Evolutionary conservation across 2,797 vertebrate species (phyloP), one percentile per base, ranked within the genome.

Genomic region (Gymnopithys bicolor): DNA sequence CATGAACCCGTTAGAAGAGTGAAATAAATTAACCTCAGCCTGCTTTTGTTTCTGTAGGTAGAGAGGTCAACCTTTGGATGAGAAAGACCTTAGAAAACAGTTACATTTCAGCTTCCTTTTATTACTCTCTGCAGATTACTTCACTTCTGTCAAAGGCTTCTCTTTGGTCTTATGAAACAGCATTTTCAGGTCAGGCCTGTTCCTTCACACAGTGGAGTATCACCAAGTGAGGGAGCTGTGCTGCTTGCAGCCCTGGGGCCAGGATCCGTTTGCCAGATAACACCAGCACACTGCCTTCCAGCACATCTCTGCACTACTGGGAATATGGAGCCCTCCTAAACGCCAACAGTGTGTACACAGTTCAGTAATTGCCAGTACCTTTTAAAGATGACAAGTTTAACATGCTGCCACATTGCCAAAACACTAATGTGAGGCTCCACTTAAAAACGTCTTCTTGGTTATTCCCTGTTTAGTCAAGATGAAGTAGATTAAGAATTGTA

Each of bases 241-340:
- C 35, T 76, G 10, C 68, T 70, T 0, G 0, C 49, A 58, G 25
- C 56, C 48, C 37, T 41, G 32, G 27, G 58, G 13, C 7, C 0
- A 0, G 46, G 30, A 49, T 13, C 2, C 4, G 5, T 48, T 49
- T 1, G 4, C 19, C 2, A 4, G 32, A 23, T 16, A 68, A 51
- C 33, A n/a, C 22, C 0, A 0, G 7, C 48, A 63, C 0, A 1
- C 7, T 46, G 27, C 32, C 51, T 2, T 0, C 16, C 59, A 74
- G 30, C 35, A 13, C 52, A 23, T 66, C 33, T 43, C 48, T 41
- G 3, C 37, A 11, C 22, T 53, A 2, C 1, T n/a, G 41, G 52
- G 32, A 80, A 11, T 24, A 56, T 19, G 33, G n/a, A 35, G 45
- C 33, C 17, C 35, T 62, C 60, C 60, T 62, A 55, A 46, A 66